Conservation (phyloP, 2,888 invertebrate species). For the Leptinotarsa peninsularis region DNA sequence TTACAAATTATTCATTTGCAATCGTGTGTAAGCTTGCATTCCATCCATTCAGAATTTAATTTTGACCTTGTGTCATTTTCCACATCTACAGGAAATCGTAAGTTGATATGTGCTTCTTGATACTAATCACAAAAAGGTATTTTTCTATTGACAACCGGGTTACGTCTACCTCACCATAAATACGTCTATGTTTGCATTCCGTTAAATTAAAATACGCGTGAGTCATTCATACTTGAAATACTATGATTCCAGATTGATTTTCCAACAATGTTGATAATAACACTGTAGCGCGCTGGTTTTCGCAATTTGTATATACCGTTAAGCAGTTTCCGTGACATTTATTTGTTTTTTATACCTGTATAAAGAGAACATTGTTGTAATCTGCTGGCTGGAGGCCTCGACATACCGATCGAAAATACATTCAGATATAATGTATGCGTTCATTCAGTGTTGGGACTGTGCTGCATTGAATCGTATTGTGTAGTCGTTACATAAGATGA, state of each 20-base stretch:
- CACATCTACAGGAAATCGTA: neutral
- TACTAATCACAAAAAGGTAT: neutral
- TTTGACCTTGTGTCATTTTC: no score
- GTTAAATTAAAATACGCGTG: constrained; percentile 10
- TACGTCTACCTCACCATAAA: neutral
- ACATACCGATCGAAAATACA: neutral
- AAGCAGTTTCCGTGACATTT: constrained; percentile 9
- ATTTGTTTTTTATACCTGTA: constrained; percentile 9
- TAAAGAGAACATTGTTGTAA: neutral
- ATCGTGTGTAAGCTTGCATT: no score
- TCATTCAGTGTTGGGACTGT: neutral
- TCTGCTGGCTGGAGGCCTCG: neutral
- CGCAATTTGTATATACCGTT: constrained; percentile 2
- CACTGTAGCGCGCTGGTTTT: neutral
- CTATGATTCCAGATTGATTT: constrained; percentile 13
- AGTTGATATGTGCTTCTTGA: neutral
- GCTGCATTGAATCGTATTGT: neutral
- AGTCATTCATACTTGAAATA: constrained; percentile 11
- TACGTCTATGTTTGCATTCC: constrained; percentile 6
- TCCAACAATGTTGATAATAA: constrained; percentile 19
- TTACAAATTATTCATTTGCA: no score
- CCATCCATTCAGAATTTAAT: no score
- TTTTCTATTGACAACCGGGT: neutral
- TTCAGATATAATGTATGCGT: neutral
- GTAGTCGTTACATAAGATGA: no score